Evolutionary conservation across 1,140 invertebrate species (phyloP).

Genomic region (Leptopilina boulardi): DNA sequence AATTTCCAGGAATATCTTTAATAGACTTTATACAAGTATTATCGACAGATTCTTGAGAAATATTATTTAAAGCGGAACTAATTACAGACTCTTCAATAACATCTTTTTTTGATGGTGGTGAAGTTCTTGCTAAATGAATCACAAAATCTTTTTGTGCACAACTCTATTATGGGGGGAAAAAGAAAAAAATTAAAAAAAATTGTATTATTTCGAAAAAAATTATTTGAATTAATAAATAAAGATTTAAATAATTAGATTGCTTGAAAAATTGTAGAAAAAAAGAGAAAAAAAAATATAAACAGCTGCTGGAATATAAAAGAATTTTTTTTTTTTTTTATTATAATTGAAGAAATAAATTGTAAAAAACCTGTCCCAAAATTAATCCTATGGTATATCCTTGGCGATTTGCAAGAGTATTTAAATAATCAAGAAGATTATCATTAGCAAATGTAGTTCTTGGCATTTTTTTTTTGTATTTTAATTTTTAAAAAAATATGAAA

Average conservation of each 20-base stretch:
- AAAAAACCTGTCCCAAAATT: conserved; percentile 81
- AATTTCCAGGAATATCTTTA: conserved; percentile 77
- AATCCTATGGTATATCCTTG: conserved; percentile 80
- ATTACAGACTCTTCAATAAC: conserved; percentile 69
- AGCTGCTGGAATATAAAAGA: conserved; percentile 39
- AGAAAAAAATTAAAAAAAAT: conserved; percentile 9
- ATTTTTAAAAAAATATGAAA: too few species aligned
- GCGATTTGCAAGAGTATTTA: conserved; percentile 68
- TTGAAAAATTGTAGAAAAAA: too few species aligned
- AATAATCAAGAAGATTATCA: conserved; percentile 72
- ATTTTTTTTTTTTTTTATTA: not conserved
- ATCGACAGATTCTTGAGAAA: conserved; percentile 48
- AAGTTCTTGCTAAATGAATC: conserved; percentile 84
- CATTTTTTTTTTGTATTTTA: conserved; percentile 63
- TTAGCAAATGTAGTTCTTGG: conserved; percentile 74
- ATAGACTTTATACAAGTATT: conserved; percentile 68
- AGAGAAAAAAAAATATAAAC: conserved; percentile 41
- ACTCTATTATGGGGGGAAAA: conserved; percentile 64
- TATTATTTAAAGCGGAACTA: conserved; percentile 49
- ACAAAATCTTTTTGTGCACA: conserved; percentile 82
- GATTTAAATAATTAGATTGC: too few species aligned
- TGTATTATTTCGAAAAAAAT: conserved; percentile 3
- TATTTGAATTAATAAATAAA: too few species aligned
- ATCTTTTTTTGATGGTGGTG: conserved; percentile 76
- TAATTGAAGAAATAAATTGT: conserved; percentile 37